These are phyloP conservation scores for Austrolebias charrua DNA, from an alignment of 2,797 vertebrate species.

Conservation along the genomic window DNA sequence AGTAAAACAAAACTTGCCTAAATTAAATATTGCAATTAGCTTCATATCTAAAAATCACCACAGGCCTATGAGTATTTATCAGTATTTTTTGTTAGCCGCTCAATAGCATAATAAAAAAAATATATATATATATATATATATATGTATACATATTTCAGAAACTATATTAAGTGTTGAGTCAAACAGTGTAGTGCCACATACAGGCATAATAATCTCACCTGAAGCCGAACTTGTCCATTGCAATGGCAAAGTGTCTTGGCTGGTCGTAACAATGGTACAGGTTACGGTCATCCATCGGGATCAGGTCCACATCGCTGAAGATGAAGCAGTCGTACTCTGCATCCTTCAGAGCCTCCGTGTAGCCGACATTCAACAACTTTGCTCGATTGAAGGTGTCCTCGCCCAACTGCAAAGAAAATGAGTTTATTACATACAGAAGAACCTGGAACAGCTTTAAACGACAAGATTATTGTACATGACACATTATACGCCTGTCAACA, in stretches of 20 bases:
- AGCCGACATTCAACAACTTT: constrained; percentile 95
- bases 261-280: constrained; percentile 98
- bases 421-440: too few relatives aligned
- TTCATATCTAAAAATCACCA: too few relatives aligned
- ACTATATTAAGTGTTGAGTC: not conserved
- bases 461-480: too few relatives aligned
- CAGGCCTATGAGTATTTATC: too few relatives aligned
- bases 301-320: constrained; percentile 96
- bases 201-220: constrained; percentile 74
- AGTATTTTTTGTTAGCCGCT: too few relatives aligned
- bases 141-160: too few relatives aligned
- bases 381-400: constrained; percentile 97
- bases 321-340: constrained; percentile 96
- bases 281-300: constrained; percentile 98
- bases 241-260: constrained; percentile 96
- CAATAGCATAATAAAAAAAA: too few relatives aligned
- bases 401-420: constrained; percentile 80
- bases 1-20: too few relatives aligned
- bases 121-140: too few relatives aligned
- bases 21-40: too few relatives aligned
- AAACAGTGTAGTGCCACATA: not conserved
- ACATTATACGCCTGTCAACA: too few relatives aligned
- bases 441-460: too few relatives aligned
- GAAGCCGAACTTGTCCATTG: constrained; percentile 99
- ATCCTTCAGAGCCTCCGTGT: constrained; percentile 91